Evolutionary conservation across 2,888 invertebrate genomes (phyloP).

Genomic region (Aricia artaxerxes): DNA sequence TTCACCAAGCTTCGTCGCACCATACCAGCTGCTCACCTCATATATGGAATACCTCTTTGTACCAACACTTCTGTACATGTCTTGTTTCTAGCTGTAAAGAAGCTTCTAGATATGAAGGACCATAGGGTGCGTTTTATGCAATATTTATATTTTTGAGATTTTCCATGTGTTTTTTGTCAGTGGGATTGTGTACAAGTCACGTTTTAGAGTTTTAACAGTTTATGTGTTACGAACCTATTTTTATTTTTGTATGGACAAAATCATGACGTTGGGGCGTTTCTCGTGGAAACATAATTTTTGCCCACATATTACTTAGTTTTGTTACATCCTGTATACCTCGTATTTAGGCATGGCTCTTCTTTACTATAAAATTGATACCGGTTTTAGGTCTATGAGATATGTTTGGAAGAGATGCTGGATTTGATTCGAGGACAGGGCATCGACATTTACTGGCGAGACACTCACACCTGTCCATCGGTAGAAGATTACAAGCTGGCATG

Average conservation of each 20-base stretch:
- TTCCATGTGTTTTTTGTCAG: too few species aligned
- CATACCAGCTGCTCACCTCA: slow-evolving; percentile 38
- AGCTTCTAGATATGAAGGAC: background rate
- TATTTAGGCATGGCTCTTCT: too few species aligned
- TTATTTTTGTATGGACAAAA: too few species aligned
- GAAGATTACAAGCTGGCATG: background rate
- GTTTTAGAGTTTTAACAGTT: too few species aligned
- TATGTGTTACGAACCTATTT: too few species aligned
- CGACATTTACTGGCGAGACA: slow-evolving; percentile 16
- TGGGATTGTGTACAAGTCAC: too few species aligned
- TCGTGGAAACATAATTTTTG: too few species aligned
- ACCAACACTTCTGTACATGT: slow-evolving; percentile 30
- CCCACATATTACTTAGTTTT: background rate
- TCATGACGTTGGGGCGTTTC: too few species aligned
- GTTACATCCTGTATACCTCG: background rate
- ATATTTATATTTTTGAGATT: too few species aligned
- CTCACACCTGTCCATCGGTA: background rate
- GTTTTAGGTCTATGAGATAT: background rate
- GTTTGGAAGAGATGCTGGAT: background rate
- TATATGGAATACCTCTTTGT: slow-evolving; percentile 37
- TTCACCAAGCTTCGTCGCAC: slow-evolving; percentile 34
- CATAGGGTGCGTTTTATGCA: background rate
- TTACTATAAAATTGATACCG: background rate
- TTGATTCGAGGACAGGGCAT: slow-evolving; percentile 14
- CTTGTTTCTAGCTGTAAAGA: background rate